These are phyloP conservation scores for Petrophora chlorosata DNA, from an alignment of 2,888 invertebrate genomes.

Conservation along the genomic window DNA sequence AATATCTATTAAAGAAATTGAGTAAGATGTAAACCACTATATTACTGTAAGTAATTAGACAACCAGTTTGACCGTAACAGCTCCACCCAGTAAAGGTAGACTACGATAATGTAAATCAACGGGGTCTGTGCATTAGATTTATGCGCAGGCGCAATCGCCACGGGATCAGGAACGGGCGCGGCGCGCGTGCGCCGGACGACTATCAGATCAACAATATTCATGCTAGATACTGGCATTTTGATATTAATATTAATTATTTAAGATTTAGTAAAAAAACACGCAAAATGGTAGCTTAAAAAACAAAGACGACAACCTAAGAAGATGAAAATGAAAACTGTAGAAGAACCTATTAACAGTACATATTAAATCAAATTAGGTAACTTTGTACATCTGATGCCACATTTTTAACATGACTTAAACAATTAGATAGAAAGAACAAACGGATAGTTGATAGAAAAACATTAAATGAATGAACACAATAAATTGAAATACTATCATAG, in stretches of 20 bases:
- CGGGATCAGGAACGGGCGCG: conserved; percentile 54
- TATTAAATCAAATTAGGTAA: too few species aligned
- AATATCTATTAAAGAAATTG: neutral
- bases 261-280: conserved; percentile 7
- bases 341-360: too few species aligned
- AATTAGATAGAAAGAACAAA: too few species aligned
- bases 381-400: too few species aligned
- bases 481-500: too few species aligned
- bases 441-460: too few species aligned
- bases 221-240: conserved; percentile 10
- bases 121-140: conserved; percentile 50
- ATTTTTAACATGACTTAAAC: too few species aligned
- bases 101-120: conserved; percentile 45
- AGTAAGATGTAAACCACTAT: neutral
- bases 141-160: conserved; percentile 43
- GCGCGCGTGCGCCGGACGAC: conserved; percentile 39
- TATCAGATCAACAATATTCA: conserved; percentile 44
- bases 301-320: too few species aligned
- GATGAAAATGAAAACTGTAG: too few species aligned
- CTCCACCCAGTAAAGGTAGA: conserved; percentile 11
- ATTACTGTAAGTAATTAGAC: conserved; percentile 10
- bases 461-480: too few species aligned
- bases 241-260: too few species aligned
- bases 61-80: conserved; percentile 7
- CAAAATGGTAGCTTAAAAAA: too few species aligned